Base-by-base conservation (phyloP, 2,113 vertebrate species). In the Oncorhynchus clarkii region DNA sequence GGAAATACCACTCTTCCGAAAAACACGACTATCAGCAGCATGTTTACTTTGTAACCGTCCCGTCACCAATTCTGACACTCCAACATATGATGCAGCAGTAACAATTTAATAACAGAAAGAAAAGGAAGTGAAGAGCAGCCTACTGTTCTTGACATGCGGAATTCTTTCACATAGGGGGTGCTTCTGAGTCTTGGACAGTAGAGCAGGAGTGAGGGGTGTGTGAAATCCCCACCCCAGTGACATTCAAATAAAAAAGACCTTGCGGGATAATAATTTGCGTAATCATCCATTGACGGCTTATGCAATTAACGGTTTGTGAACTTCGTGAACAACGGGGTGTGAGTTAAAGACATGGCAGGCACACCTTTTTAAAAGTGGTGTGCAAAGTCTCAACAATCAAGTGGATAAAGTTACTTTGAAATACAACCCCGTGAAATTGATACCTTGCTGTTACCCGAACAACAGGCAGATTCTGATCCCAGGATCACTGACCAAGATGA, bases 121-220 rank as follows among this genome's bases (percentile, higher is more conserved):
- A 45, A 20, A 70, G 76, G 80, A 78, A 82, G 82, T 80, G 80
- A 88, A 82, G 81, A 88, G 77, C 67, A 45, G 67, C 66, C 66
- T 34, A 81, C 60, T 20, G 49, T 51, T 6, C 9, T 26, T 26
- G 75, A 90, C 88, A 89, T 89, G 88, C 88, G 89, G 89, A 70
- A 75, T 85, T 76, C 70, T 84, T 81, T 78, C 81, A 67, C 59
- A 72, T 80, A 80, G 78, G 73, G 78, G 80, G 82, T 69, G 82
- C 80, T 65, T 85, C 72, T 75, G 87, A 83, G 87, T 69, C 78
- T 49, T 4, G 60, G 80, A 70, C 31, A 3, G 76, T 75, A 80
- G 77, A 67, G 79, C 74, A 85, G 76, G 69, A 81, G 82, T 72
- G 85, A 9, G 2, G 39, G 39, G 9, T 45, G 39, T 45, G 39